Evolutionary conservation across 1,140 invertebrate genomes (phyloP), one percentile per base, ranked within the genome.

Genomic region (Papilio xuthus): DNA sequence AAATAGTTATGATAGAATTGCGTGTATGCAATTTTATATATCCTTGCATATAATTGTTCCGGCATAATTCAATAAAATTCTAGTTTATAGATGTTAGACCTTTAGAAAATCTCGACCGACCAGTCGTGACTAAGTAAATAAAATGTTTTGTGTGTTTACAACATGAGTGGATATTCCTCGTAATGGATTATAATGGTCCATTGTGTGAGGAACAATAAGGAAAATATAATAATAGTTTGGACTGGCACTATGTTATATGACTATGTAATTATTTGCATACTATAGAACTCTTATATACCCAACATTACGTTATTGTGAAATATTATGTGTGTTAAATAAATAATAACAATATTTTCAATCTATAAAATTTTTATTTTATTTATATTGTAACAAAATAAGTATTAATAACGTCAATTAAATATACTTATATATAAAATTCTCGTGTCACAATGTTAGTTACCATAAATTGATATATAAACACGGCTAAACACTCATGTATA

Each of bases 191-290:
- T 87, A 87, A 88, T 87, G 81, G 86, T 42, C 84, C 79, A 89
- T 89, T 89, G 88, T 89, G 82, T 81, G 78, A 81, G 69, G 78
- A 79, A 86, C 84, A 85, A 84, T 84, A 79, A 84, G 82, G 86
- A 83, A 87, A 87, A 88, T 84, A 80, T 84, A 77, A 77, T 80
- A 72, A 79, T 79, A 82, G 82, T 76, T 76, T 9, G 23, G 12
- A 74, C 72, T 76, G 53, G 32, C 74, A 76, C 47, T 50, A 32
- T 75, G 32, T 76, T 56, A 75, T 37, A 73, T 73, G 41, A 50
- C 37, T 73, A 23, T 76, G 53, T 76, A 76, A 76, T 76, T 76
- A 76, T 76, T 76, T 76, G 74, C 74, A 63, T 76, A 10, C n/a
- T 76, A 60, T 63, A 32, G 50, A 76, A 76, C 63, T 76, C 47